A percentile compares a stretch with the other conserved stretches of the same genome.
These are phyloP conservation scores for Cephalopholis sonnerati DNA, from an alignment of 2,113 vertebrate species.

Conservation along the genomic window DNA sequence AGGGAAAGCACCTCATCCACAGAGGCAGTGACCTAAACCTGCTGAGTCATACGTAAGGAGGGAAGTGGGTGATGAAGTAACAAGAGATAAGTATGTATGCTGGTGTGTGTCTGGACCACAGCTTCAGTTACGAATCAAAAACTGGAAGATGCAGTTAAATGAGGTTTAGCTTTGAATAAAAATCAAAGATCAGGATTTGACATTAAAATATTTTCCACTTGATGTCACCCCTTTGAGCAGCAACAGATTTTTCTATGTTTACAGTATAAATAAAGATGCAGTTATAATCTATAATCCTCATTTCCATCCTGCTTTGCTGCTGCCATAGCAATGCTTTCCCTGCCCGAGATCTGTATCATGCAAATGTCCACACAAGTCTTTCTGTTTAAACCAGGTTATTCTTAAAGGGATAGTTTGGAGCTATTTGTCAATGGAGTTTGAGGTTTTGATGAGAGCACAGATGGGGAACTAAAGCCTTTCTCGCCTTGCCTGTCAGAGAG, in stretches of 20 bases:
- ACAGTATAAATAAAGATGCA: neutral
- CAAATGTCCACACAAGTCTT: neutral
- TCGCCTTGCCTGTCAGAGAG: no score
- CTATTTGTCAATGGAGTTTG: no score
- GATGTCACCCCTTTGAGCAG: neutral
- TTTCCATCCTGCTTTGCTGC: neutral
- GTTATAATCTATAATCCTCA: neutral
- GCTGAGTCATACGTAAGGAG: constrained; percentile 27
- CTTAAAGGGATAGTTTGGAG: no score
- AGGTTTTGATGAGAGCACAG: no score
- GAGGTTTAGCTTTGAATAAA: neutral
- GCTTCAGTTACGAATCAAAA: neutral
- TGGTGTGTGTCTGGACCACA: neutral
- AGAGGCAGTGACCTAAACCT: neutral
- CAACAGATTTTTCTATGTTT: neutral
- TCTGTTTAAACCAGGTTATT: no score
- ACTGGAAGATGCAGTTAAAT: neutral
- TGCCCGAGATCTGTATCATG: neutral
- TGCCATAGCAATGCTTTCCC: neutral
- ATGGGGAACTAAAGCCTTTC: no score
- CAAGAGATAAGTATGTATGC: neutral
- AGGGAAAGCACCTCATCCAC: neutral
- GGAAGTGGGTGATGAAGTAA: neutral
- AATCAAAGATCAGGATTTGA: neutral
- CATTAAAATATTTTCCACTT: neutral